These are phyloP conservation scores for Eupleurogrammus muticus DNA, from an alignment of 2,797 vertebrate genomes.

Conservation along the genomic window DNA sequence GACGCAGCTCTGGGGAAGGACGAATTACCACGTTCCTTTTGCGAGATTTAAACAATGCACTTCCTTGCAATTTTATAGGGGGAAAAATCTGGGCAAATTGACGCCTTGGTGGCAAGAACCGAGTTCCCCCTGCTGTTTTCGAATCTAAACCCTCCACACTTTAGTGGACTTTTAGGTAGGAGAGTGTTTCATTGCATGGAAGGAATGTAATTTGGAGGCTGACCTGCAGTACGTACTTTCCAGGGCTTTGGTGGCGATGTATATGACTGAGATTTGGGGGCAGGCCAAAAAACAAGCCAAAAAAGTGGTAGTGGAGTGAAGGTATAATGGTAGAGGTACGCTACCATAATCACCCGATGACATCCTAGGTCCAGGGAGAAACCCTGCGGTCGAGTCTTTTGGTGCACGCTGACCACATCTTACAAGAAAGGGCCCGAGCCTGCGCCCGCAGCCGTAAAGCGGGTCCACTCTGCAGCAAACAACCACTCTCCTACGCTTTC, in stretches of 20 bases:
- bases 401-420: constrained; percentile 84
- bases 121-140: constrained; percentile 50
- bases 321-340: constrained; percentile 83
- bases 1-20: constrained; percentile 63
- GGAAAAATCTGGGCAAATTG: constrained; percentile 46
- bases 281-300: constrained; percentile 74
- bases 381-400: constrained; percentile 80
- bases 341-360: constrained; percentile 85
- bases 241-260: constrained; percentile 66
- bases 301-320: constrained; percentile 70
- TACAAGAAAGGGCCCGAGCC: constrained; percentile 76
- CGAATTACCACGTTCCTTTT: constrained; percentile 63
- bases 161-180: constrained; percentile 50
- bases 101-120: constrained; percentile 44
- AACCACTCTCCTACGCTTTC: constrained; percentile 76
- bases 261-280: constrained; percentile 75
- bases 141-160: constrained; percentile 61
- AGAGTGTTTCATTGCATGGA: constrained; percentile 65
- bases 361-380: constrained; percentile 81
- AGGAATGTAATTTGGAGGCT: constrained; percentile 71
- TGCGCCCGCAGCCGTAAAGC: constrained; percentile 78
- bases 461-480: constrained; percentile 80
- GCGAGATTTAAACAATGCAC: constrained; percentile 57
- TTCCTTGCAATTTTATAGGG: constrained; percentile 51
- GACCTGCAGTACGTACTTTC: constrained; percentile 67